Conservation (phyloP, 2,888 invertebrate species). For the Caenorhabditis sp. region DNA sequence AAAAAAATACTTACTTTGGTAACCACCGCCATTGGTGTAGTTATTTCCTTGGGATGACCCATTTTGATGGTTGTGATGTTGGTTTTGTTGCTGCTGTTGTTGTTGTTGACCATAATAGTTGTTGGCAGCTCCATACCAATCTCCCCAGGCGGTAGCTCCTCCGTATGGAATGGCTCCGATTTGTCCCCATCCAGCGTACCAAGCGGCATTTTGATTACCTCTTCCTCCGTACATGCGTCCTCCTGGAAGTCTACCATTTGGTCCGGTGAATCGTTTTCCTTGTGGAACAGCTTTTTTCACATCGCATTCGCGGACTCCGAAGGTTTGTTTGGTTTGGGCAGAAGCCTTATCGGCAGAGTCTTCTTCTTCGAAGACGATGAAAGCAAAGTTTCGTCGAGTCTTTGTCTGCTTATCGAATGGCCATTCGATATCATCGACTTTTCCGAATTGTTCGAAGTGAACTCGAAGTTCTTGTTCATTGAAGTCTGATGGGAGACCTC, state of each 20-base stretch:
- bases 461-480: conserved; percentile 67
- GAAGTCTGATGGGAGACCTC: conserved; percentile 70
- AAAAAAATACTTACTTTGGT: conserved; percentile 31
- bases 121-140: conserved; percentile 56
- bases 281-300: conserved; percentile 72
- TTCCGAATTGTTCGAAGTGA: conserved; percentile 70
- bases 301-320: conserved; percentile 71
- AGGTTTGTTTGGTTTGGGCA: conserved; percentile 64
- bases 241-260: conserved; percentile 40
- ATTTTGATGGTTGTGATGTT: conserved; percentile 25
- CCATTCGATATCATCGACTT: conserved; percentile 71
- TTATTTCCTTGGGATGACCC: conserved; percentile 32
- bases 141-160: conserved; percentile 50
- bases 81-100: conserved; percentile 40
- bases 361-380: conserved; percentile 71
- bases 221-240: conserved; percentile 49
- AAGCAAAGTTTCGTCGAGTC: conserved; percentile 70
- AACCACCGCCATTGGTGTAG: conserved; percentile 6
- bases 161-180: conserved; percentile 62
- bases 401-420: conserved; percentile 68
- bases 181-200: conserved; percentile 55
- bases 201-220: conserved; percentile 44
- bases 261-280: conserved; percentile 53
- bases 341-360: conserved; percentile 70
- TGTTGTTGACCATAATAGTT: conserved; percentile 47